These are phyloP conservation scores for Wasmannia auropunctata DNA, from an alignment of 1,140 invertebrate genomes.

Conservation along the genomic window DNA sequence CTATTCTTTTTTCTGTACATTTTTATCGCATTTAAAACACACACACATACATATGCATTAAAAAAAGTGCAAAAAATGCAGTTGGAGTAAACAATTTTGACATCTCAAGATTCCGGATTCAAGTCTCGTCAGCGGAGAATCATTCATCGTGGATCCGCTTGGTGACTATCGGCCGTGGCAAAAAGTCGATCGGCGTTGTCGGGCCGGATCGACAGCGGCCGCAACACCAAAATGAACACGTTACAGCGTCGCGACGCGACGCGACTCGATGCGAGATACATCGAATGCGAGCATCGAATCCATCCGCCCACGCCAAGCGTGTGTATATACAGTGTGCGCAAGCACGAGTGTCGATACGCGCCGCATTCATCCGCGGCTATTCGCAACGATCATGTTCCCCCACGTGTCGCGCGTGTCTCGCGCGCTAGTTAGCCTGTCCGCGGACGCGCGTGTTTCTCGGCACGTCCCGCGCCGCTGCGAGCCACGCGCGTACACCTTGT, in stretches of 20 bases:
- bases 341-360: conserved; percentile 41
- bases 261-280: conserved; percentile 25
- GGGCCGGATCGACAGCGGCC: conserved; percentile 19
- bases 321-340: background rate
- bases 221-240: conserved; percentile 68
- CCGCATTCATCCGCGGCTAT: conserved; percentile 51
- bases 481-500: conserved; percentile 78
- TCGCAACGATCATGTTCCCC: conserved; percentile 64
- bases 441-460: conserved; percentile 73
- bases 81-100: background rate
- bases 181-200: conserved; percentile 51
- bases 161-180: background rate
- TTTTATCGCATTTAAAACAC: too few species aligned
- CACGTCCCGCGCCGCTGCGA: conserved; percentile 70
- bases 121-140: background rate
- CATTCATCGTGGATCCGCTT: background rate
- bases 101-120: background rate
- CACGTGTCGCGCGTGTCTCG: conserved; percentile 68
- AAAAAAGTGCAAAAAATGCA: background rate
- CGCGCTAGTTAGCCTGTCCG: conserved; percentile 63
- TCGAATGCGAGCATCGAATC: conserved; percentile 55
- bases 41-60: too few species aligned
- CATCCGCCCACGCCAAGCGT: conserved; percentile 39
- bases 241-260: conserved; percentile 38
- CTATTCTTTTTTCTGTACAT: background rate